Conservation (phyloP, 1,140 invertebrate species). For the Drosophila varians region DNA sequence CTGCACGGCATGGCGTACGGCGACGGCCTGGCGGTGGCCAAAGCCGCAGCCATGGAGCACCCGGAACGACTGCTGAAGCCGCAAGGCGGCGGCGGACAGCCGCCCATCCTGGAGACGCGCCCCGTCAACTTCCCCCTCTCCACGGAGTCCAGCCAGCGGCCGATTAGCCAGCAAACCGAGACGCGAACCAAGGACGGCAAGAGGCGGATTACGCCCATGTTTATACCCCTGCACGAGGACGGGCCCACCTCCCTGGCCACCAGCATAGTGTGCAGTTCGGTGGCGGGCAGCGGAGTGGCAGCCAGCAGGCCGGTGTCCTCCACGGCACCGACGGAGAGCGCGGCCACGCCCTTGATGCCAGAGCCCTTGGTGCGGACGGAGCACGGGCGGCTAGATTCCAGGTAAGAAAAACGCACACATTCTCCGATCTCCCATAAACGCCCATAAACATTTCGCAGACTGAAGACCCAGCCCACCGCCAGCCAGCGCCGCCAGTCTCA, state of each 20-base stretch:
- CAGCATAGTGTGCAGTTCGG: slow-evolving; percentile 9
- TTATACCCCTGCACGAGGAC: slow-evolving; percentile 90
- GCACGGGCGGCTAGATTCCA: slow-evolving; percentile 26
- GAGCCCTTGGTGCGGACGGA: slow-evolving; percentile 22
- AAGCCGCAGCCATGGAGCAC: slow-evolving; percentile 34
- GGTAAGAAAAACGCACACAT: not conserved
- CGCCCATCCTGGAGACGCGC: slow-evolving; percentile 9
- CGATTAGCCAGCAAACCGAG: slow-evolving; percentile 97
- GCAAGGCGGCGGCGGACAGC: not conserved
- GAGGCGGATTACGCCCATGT: slow-evolving; percentile 97
- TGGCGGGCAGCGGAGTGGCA: not conserved
- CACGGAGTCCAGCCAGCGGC: slow-evolving; percentile 83
- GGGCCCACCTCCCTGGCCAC: slow-evolving; percentile 82
- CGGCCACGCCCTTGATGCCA: slow-evolving; percentile 23
- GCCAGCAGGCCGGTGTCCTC: not conserved
- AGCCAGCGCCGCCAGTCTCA: slow-evolving; percentile 27
- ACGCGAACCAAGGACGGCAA: slow-evolving; percentile 96
- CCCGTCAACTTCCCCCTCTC: slow-evolving; percentile 19
- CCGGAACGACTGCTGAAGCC: slow-evolving; percentile 3
- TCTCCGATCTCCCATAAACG: not conserved
- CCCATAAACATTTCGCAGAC: not conserved
- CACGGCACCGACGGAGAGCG: slow-evolving; percentile 13
- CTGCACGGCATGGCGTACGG: slow-evolving; percentile 89
- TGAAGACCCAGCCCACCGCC: slow-evolving; percentile 17
- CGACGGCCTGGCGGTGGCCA: slow-evolving; percentile 69